Evolutionary conservation across 37 sponge, comb jelly and placozoan species (phyloP), one percentile per base, ranked within the genome.

Genomic region (Agelas oroides): DNA sequence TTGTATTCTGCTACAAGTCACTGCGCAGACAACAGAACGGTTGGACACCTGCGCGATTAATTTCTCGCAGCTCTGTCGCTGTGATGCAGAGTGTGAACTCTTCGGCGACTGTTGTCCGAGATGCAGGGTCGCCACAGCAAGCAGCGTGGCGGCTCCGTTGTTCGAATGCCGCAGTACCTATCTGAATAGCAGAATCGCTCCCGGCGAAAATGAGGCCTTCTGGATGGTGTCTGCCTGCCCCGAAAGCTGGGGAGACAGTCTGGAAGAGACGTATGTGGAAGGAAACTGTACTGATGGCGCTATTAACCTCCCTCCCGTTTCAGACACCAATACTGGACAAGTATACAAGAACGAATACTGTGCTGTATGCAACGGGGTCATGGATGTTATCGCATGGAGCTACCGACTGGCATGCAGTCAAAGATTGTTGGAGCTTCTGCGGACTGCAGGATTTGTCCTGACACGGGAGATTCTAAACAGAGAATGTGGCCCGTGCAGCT

Each of bases 311-410:
- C 80, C 84, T 59, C 84, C 84, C 16, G 78, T 89, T 0, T 83
- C 89, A 14, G 70, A 77, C 62, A 35, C n/a, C 0, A 61, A 19
- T 0, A 71, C 78, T 14, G 89, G 89, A 16, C 5, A 71, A 17
- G 84, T 83, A 27, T 89, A 89, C 78, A 71, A 23, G 31, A 89
- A 89, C 72, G 54, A 75, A 65, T 72, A 70, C 70, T 88, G 88
- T 73, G 88, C 83, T n/a, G 35, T 70, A 1, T 88, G 88, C 62
- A 63, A 88, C 53, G 52, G 70, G 21, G 71, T 79, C 21, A 25
- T 28, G 28, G 27, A 27, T 24, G 25, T 80, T 6, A 32, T 57
- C 21, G 68, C 57, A 8, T 80, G 81, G 81, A 53, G 54, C 25
- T 30, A 53, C 37, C 53, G 55, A 21, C 70, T 80, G 20, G 63